Evolutionary conservation across 2,113 vertebrate genomes (phyloP).

Genomic region (Ochotona curzoniae): DNA sequence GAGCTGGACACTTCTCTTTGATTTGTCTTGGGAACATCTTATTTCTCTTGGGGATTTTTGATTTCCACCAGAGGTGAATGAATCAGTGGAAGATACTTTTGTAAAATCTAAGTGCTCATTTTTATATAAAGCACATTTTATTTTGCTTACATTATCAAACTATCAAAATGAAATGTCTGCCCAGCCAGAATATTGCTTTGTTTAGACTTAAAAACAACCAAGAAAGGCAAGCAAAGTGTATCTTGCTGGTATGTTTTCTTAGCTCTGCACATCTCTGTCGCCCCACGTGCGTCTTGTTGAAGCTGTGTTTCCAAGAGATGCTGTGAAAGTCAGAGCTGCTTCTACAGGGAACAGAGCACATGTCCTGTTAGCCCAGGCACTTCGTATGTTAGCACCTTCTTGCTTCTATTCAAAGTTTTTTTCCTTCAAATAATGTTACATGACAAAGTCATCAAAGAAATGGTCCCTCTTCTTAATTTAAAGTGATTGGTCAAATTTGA

Average conservation of each 20-base stretch:
- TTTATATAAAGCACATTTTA: not conserved
- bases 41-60: conserved; percentile 55
- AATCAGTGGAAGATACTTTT: conserved; percentile 35
- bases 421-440: not conserved
- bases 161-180: conserved; percentile 23
- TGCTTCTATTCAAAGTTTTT: not conserved
- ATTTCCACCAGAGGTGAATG: not conserved
- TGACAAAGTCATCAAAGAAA: not conserved
- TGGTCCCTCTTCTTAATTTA: not conserved
- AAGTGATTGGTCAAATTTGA: conserved; percentile 41
- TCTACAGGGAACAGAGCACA: not conserved
- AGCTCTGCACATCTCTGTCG: not conserved
- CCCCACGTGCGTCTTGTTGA: too few relatives aligned
- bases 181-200: not conserved
- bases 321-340: not conserved
- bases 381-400: conserved; percentile 2
- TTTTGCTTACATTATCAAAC: conserved; percentile 25
- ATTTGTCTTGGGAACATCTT: conserved; percentile 16
- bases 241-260: not conserved
- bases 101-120: not conserved
- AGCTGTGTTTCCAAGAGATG: conserved; percentile 14
- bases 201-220: conserved; percentile 33
- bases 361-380: conserved; percentile 10
- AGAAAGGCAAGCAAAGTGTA: not conserved
- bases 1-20: conserved; percentile 14